Percentiles rank a stretch among this genome's conserved stretches.
Conservation (phyloP, 1,140 invertebrate species). For the Maconellicoccus hirsutus region DNA sequence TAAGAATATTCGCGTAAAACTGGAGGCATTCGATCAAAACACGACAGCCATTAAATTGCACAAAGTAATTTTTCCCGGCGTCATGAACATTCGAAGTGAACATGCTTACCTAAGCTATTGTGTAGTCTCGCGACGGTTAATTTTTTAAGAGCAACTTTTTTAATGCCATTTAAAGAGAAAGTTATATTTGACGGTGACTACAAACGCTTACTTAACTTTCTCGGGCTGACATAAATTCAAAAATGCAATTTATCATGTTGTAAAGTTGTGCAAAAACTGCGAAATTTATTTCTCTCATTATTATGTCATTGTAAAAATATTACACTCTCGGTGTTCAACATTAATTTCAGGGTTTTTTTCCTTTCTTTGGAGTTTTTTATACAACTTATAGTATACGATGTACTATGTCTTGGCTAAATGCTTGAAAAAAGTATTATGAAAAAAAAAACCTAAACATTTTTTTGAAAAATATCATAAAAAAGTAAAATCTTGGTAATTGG, state of each 20-base stretch:
- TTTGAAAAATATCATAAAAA: background rate
- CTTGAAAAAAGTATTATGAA: background rate
- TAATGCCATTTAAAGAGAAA: conserved; percentile 1
- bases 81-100: background rate
- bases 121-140: background rate
- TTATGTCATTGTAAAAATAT: conserved; percentile 10
- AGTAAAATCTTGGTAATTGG: background rate
- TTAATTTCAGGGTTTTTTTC: background rate
- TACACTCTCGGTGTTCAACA: background rate
- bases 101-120: background rate
- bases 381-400: background rate
- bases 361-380: background rate
- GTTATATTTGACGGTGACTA: background rate
- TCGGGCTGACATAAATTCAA: background rate
- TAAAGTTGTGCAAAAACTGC: background rate
- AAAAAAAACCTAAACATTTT: background rate
- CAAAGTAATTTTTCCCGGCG: background rate
- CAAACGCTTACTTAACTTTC: background rate
- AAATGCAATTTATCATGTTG: conserved; percentile 1
- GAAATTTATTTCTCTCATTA: conserved; percentile 10
- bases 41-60: too few species aligned
- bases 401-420: background rate
- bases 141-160: conserved; percentile 10
- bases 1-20: too few species aligned
- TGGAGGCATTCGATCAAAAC: too few species aligned